Percentiles rank a stretch among this genome's conserved stretches.
These are phyloP conservation scores for Octodonta nipae DNA, from an alignment of 2,888 invertebrate species.

Conservation along the genomic window DNA sequence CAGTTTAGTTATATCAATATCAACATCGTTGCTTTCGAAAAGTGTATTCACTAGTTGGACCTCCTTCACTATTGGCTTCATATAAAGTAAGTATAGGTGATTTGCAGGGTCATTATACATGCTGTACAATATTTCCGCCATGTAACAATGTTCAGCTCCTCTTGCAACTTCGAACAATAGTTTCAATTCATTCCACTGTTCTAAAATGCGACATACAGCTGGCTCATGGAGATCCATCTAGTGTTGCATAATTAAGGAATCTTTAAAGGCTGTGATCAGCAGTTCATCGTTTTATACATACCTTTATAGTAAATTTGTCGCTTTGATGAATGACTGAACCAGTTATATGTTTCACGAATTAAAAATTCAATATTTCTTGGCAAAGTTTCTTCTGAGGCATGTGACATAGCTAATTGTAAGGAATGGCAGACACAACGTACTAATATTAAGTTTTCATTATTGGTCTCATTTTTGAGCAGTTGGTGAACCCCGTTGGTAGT, in stretches of 20 bases:
- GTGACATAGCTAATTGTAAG: constrained; percentile 23
- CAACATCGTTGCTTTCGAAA: too few species aligned
- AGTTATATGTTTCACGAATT: too few species aligned
- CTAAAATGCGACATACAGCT: background rate
- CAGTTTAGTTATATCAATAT: too few species aligned
- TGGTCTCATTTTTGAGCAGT: constrained; percentile 21
- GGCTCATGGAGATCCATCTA: background rate
- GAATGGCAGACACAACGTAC: constrained; percentile 27
- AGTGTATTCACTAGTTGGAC: background rate
- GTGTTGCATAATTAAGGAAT: background rate
- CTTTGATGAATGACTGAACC: too few species aligned
- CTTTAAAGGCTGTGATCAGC: background rate
- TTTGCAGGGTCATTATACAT: background rate
- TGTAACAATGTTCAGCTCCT: constrained; percentile 2
- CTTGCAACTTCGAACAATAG: background rate
- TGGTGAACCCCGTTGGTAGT: constrained; percentile 26
- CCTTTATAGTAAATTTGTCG: background rate
- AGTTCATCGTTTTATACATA: background rate
- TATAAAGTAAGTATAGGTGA: background rate
- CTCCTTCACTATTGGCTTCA: too few species aligned
- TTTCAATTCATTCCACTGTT: constrained; percentile 1
- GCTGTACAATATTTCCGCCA: constrained; percentile 1
- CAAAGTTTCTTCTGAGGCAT: constrained; percentile 16
- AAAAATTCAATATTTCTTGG: constrained; percentile 5
- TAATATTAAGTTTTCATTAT: constrained; percentile 14